Evolutionary conservation across 2,797 vertebrate genomes (phyloP), one percentile per base, ranked within the genome.

Genomic region (Anguilla marmorata): DNA sequence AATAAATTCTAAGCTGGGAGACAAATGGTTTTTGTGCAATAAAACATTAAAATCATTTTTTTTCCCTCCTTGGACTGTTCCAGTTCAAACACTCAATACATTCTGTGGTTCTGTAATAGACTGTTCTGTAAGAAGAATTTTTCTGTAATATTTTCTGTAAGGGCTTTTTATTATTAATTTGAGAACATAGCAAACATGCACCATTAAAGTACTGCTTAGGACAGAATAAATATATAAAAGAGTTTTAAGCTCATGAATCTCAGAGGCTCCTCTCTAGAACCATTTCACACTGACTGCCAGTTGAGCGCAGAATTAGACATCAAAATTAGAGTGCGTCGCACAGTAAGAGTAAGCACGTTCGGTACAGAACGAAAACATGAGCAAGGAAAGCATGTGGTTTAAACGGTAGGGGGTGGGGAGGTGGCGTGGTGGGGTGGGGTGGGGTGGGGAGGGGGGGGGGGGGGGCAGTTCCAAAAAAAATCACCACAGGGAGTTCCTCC

Each of bases 401-500:
- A 80, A 45, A 48, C 21, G 56, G 52, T 27, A 3, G 86, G 52
- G 19, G 50, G 63, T 5, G 66, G 21, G 30, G 37, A 30, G 27
- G 5, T 7, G 72, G 74, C 11, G 74, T 30, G 56, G 76, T 12
- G 52, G 48, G 63, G 21, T 69, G 85, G 48, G 33, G 41, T 30
- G 9, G 85, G 16, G n/a, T 50, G 76, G 52, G 27, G 11, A 12
- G 74, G 21, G 16, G 30, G 45, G 14, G 86, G 1, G 19, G 6
- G 24, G 76, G 79, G 16, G 79, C 76, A 87, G 79, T 27, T 63
- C 37, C 76, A 83, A 14, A 83, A 37, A 37, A 41, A 41, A 83
- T 60, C 27, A 85, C 48, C 72, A 63, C 87, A 30, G 72, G 79
- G 69, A 56, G 1, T 84, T 50, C 83, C 85, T 87, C 48, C 27